phyloP scores from a whole-genome alignment of 2,113 vertebrate species.

The Plestiodon gilberti region DNA sequence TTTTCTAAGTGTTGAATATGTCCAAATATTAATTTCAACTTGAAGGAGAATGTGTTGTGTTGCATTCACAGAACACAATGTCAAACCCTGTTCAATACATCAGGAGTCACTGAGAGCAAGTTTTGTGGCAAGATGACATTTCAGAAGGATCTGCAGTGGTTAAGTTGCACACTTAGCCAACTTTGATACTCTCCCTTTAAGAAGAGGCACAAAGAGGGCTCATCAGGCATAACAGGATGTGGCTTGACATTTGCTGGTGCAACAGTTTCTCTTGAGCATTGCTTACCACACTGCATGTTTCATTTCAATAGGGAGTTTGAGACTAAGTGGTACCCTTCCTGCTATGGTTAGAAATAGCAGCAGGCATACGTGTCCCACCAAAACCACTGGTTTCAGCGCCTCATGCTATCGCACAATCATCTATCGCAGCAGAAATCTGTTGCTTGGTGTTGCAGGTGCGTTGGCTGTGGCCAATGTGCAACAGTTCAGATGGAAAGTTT shows the following conservation, averaged over 20 bases:
- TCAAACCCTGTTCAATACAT: background rate
- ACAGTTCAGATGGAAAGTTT: background rate
- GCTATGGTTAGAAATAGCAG: constrained; percentile 42
- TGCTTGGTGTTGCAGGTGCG: constrained; percentile 32
- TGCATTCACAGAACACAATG: background rate
- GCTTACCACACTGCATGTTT: constrained; percentile 12
- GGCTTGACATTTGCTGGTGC: constrained; percentile 73
- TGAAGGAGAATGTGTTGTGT: no score
- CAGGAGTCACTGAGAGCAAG: background rate
- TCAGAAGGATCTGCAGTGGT: background rate
- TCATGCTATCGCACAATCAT: constrained; percentile 45
- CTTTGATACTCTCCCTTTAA: constrained; percentile 21
- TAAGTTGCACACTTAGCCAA: background rate
- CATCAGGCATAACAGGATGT: constrained; percentile 77
- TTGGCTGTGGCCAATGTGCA: constrained; percentile 39
- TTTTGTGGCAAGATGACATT: background rate
- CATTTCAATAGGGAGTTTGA: constrained; percentile 40
- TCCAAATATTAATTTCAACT: background rate
- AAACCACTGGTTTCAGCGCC: constrained; percentile 20
- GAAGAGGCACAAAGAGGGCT: constrained; percentile 14
- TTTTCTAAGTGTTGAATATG: background rate
- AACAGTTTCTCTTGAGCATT: constrained; percentile 7
- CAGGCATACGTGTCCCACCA: background rate
- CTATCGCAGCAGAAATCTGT: background rate
- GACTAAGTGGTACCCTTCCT: background rate